Percentiles rank a stretch among this genome's conserved stretches.
Evolutionary conservation across 2,797 vertebrate genomes (phyloP).

Genomic region (Alcedo quadribrachys): DNA sequence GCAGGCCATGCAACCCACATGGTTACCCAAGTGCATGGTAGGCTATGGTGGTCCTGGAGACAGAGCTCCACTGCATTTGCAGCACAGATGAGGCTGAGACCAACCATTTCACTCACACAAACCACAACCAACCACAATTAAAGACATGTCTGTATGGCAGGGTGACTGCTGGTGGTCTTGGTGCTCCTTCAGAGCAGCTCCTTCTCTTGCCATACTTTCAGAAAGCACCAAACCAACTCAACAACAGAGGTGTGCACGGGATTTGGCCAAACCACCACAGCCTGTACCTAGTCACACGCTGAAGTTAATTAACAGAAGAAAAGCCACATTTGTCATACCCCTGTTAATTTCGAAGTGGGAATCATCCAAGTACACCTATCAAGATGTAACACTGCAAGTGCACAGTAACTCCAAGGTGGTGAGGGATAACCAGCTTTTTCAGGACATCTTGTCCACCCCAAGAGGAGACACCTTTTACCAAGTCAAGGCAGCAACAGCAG

Average conservation of each 20-base stretch:
- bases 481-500: slow-evolving; percentile 72
- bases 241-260: not conserved
- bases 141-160: not conserved
- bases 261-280: not conserved
- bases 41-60: not conserved
- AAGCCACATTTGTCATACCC: not conserved
- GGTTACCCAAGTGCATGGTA: not conserved
- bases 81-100: not conserved
- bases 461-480: slow-evolving; percentile 78
- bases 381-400: not conserved
- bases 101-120: not conserved
- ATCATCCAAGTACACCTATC: not conserved
- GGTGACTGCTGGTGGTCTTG: not conserved
- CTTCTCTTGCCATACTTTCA: not conserved
- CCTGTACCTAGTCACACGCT: not conserved
- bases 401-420: not conserved
- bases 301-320: not conserved
- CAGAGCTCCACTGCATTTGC: not conserved
- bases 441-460: slow-evolving; percentile 24
- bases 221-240: not conserved
- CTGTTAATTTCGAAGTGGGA: not conserved
- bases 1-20: not conserved
- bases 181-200: not conserved
- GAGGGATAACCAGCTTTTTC: slow-evolving; percentile 19
- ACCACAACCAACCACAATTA: not conserved